Conservation (phyloP, 2,888 invertebrate species). For the Yponomeuta sedellus region DNA sequence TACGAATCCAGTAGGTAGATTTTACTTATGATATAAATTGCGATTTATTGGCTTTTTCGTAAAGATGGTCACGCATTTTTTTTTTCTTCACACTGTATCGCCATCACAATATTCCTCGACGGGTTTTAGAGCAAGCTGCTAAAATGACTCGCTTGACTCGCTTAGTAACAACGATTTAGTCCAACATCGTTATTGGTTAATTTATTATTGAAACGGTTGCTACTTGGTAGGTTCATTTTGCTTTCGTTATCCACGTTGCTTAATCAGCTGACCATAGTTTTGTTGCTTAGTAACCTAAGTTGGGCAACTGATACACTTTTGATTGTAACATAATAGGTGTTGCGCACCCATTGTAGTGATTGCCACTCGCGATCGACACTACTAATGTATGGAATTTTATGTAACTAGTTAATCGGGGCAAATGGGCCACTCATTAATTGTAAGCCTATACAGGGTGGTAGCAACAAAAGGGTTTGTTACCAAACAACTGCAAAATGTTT, state of each 20-base stretch:
- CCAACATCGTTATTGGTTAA: background rate
- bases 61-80: too few relatives aligned
- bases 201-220: background rate
- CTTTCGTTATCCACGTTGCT: conserved; percentile 10
- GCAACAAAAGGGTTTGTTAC: too few relatives aligned
- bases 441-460: too few relatives aligned
- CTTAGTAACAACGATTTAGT: background rate
- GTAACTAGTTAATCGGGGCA: conserved; percentile 36
- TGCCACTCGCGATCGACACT: conserved; percentile 24
- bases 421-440: conserved; percentile 28
- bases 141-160: too few relatives aligned
- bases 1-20: too few relatives aligned
- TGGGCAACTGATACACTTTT: conserved; percentile 8
- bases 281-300: conserved; percentile 6
- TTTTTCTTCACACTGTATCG: too few relatives aligned
- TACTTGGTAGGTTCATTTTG: background rate
- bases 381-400: conserved; percentile 25
- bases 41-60: too few relatives aligned
- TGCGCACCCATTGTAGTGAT: conserved; percentile 7
- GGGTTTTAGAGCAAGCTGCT: too few relatives aligned
- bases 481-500: too few relatives aligned
- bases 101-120: too few relatives aligned
- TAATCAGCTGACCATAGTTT: conserved; percentile 12
- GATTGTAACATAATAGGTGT: background rate
- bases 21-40: too few relatives aligned